Percentiles rank a stretch among this genome's conserved stretches.
Conservation (phyloP, 1,140 invertebrate genomes). For the Eufriesea mexicana region DNA sequence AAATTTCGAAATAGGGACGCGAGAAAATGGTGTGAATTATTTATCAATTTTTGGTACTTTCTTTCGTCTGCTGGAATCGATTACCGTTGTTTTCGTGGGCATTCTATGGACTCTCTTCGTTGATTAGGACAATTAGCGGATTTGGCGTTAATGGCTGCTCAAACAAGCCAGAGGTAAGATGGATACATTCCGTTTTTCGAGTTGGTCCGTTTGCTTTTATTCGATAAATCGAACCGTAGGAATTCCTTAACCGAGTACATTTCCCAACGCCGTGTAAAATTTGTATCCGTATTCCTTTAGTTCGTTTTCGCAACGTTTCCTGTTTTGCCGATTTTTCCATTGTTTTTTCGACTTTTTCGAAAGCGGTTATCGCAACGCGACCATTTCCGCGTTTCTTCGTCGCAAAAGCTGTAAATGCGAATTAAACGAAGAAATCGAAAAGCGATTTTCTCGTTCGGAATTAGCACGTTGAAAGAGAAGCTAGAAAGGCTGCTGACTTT, state of each 20-base stretch:
- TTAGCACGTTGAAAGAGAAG: not conserved
- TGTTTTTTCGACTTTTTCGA: not conserved
- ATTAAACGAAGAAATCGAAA: not conserved
- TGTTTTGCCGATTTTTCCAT: not conserved
- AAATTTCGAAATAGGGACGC: not conserved
- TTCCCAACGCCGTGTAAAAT: not conserved
- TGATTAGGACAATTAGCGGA: constrained; percentile 18
- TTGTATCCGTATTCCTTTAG: not conserved
- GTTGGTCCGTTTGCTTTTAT: constrained; percentile 38
- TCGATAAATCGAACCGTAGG: no score
- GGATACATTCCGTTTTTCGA: not conserved
- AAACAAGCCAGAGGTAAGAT: constrained; percentile 24
- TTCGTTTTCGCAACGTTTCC: not conserved
- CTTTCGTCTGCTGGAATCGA: not conserved
- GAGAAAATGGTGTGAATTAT: not conserved
- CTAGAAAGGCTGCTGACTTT: not conserved
- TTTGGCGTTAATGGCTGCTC: constrained; percentile 7
- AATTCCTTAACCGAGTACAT: not conserved
- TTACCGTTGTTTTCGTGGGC: not conserved
- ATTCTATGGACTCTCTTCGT: constrained; percentile 26
- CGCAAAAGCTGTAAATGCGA: not conserved
- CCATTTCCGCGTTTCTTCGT: not conserved
- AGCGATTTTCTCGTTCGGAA: not conserved
- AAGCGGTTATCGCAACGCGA: not conserved
- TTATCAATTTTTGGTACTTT: not conserved